Evolutionary conservation across 2,113 vertebrate species (phyloP).

Genomic region (Chaetodon auriga): DNA sequence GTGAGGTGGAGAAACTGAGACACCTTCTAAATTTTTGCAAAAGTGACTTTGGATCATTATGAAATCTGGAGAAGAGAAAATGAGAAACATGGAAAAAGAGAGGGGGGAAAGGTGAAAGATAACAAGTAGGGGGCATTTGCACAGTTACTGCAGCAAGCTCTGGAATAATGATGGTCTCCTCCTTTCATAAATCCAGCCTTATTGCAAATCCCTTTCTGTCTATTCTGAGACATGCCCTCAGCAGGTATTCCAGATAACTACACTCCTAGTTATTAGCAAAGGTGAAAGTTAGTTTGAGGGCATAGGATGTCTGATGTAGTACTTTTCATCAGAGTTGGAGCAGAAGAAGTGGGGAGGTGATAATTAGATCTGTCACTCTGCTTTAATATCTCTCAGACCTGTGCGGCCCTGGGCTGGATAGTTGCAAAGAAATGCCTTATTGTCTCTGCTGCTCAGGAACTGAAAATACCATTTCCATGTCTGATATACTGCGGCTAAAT

Average conservation of each 20-base stretch:
- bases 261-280: constrained; percentile 72
- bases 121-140: constrained; percentile 39
- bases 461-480: constrained; percentile 41
- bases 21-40: background rate
- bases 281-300: constrained; percentile 77
- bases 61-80: constrained; percentile 28
- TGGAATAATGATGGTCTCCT: constrained; percentile 58
- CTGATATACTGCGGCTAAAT: constrained; percentile 52
- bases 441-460: constrained; percentile 61
- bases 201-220: constrained; percentile 65
- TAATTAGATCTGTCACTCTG: constrained; percentile 81
- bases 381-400: constrained; percentile 74
- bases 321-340: constrained; percentile 69
- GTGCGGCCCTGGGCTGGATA: constrained; percentile 51
- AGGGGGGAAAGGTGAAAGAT: constrained; percentile 22
- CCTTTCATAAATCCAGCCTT: constrained; percentile 62
- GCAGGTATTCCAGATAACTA: constrained; percentile 67
- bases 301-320: constrained; percentile 55
- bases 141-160: constrained; percentile 36
- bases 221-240: constrained; percentile 68
- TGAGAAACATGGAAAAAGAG: constrained; percentile 40
- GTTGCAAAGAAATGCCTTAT: constrained; percentile 70
- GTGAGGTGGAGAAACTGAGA: background rate
- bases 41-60: constrained; percentile 36
- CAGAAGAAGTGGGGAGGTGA: constrained; percentile 70